Base-by-base conservation (phyloP, 2,113 vertebrate species). In the Pelvicachromis taeniatus region DNA sequence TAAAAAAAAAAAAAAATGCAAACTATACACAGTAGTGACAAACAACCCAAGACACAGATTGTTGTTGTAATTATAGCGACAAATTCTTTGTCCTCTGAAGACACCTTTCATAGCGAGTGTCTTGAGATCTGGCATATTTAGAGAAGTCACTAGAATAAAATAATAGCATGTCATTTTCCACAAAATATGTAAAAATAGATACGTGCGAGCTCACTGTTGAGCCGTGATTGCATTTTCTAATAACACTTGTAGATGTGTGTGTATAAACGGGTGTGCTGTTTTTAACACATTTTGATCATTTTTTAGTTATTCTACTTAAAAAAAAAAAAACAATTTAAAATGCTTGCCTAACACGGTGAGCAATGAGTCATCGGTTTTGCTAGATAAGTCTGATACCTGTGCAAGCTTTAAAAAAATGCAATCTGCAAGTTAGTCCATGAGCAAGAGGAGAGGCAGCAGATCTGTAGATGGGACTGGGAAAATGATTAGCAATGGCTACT, bases 181-280 rank as follows among this genome's bases (percentile, higher is more conserved):
- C 21, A 70, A 26, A 1, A 45, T 45, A 70, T 45, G 63, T 42
- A 42, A 38, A 35, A 38, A 42, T 70, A 45, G 42, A 29, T 12
- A 31, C 0, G 4, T 12, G 16, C 68, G 8, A 50, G 17, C 16
- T 0, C 1, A 50, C 26, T 50, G 4, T 75, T 75, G 26, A 50
- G 23, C 16, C 17, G 42, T 48, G 5, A 50, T 3, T 50, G 19
- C 42, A 31, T 8, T 29, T 73, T 31, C 29, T 50, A 50, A 31
- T 73, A 50, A 31, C 68, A 73, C 26, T 50, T 50, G 42, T 29
- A 50, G 13, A 48, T n/a, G n/a, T 50, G 9, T 0, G 40, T 73
- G 42, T 12, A 73, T 50, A 45, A 70, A 50, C 6, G 9, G 29
- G 14, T 48, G 40, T 29, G 9, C 58, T 3, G 26, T 70, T 1